Evolutionary conservation across 2,888 invertebrate species (phyloP), one percentile per base, ranked within the genome.

Genomic region (Hirtodrosophila histrioides): DNA sequence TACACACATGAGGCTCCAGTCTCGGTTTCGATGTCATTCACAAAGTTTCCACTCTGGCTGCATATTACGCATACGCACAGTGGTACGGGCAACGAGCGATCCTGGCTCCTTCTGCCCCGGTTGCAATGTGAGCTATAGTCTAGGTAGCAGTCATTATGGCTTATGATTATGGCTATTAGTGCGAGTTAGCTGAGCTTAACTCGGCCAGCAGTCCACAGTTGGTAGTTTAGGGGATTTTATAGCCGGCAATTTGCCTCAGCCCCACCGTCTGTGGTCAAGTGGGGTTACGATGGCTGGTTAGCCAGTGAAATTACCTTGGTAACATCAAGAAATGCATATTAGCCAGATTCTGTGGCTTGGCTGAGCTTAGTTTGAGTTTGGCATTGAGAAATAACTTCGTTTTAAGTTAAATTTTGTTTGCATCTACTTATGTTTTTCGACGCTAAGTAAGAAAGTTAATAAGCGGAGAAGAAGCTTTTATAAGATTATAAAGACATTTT

Each of bases 121-220:
- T 53, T 53, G 76, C 73, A 76, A 73, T 63, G 23, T 76, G 73
- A 76, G 73, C 72, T 69, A 64, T 64, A 49, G 68, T 68, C 70
- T 58, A 62, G 57, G 51, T 63, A 65, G 54, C 57, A 85, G 83
- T 85, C 80, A 86, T 82, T 86, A 82, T 86, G 83, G 82, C 83
- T 78, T 86, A 80, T 83, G 86, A 83, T 83, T 83, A 83, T 73
- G 86, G 86, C 82, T 83, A 86, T 86, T 86, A 83, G 80, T 78
- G 73, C 73, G 66, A 69, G 73, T 73, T 68, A 75, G 69, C 69
- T 66, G 62, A 56, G 73, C 72, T 76, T 69, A 72, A 50, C 41
- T 44, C 49, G 33, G 43, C 54, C 70, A 33, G 24, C 58, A 65
- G 44, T 57, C 24, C 45, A n/a, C 50, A 36, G 45, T 62, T 23